Base-by-base conservation (phyloP, 2,888 invertebrate species). In the Diaprepes abbreviatus region DNA sequence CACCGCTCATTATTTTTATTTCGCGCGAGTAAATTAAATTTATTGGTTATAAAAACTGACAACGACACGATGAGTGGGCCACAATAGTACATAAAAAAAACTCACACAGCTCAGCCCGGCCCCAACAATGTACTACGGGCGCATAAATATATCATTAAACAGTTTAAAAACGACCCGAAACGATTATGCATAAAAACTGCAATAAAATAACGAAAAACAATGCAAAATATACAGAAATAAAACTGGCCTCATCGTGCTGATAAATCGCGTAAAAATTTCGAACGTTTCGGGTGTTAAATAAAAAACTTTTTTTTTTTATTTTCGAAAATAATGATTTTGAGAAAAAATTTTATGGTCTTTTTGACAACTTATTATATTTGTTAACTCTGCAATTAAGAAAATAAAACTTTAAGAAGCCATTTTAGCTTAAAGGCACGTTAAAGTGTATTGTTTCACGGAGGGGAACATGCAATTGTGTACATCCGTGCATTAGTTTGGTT, bases 11-110 rank as follows among this genome's bases (percentile, higher is more conserved):
- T 38, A 57, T 57, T 40, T 21, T 57, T 57, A 54, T 66, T 66
- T 28, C 50, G 16, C 31, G 31, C 17, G 33, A 58, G 58, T 50
- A 50, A 66, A 59, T 59, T 33, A 66, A 24, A 33, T 66, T 66
- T 66, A 66, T 52, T 50, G 66, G 66, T 38, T 58, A 50, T 58
- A 59, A 66, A 66, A 58, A 38, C 59, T 50, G 66, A 66, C 66
- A 66, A 48, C 33, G 48, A 40, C 40, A 58, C 52, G 66, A 38
- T 50, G 66, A 66, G 66, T 59, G 66, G 66, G 66, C 57, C 52
- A 66, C 66, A 66, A 66, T 59, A 52, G 66, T 50, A 59, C 59
- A 66, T 59, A 66, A 66, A 66, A n/a, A n/a, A 66, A 66, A 59
- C 58, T 66, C 52, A 24, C 59, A 36, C 50, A 7, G 28, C 6